phyloP scores from a whole-genome alignment of 2,797 vertebrate genomes.

The Chromobotia macracanthus region DNA sequence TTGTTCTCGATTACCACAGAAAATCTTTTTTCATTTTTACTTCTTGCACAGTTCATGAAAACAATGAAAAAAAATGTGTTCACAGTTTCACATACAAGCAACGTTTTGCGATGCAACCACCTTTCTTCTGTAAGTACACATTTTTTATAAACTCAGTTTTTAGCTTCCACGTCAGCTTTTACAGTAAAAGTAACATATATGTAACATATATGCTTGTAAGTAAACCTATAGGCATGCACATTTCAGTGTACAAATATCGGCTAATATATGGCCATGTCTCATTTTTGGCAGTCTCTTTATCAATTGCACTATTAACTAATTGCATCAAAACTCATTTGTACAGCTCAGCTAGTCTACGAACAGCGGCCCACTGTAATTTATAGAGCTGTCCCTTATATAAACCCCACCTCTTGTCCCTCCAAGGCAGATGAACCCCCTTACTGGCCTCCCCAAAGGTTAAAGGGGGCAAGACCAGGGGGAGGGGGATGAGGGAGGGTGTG shows the following conservation, averaged over 20 bases:
- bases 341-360: constrained; percentile 20
- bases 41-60: not conserved
- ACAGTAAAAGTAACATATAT: too few species aligned
- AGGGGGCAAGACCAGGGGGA: constrained; percentile 55
- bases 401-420: constrained; percentile 23
- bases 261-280: not conserved
- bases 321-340: constrained; percentile 21
- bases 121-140: not conserved
- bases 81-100: not conserved
- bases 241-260: not conserved
- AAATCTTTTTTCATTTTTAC: not conserved
- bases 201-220: too few species aligned
- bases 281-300: not conserved
- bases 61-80: not conserved
- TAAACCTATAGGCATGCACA: not conserved
- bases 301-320: constrained; percentile 16
- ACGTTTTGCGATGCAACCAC: not conserved
- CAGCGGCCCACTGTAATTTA: constrained; percentile 27
- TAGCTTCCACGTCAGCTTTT: too few species aligned
- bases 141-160: not conserved
- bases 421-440: constrained; percentile 27
- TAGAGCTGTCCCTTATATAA: constrained; percentile 22
- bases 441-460: constrained; percentile 40
- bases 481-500: constrained; percentile 55
- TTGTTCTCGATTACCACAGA: not conserved